Evolutionary conservation across 1,140 invertebrate genomes (phyloP).

Genomic region (Triops longicaudatus): DNA sequence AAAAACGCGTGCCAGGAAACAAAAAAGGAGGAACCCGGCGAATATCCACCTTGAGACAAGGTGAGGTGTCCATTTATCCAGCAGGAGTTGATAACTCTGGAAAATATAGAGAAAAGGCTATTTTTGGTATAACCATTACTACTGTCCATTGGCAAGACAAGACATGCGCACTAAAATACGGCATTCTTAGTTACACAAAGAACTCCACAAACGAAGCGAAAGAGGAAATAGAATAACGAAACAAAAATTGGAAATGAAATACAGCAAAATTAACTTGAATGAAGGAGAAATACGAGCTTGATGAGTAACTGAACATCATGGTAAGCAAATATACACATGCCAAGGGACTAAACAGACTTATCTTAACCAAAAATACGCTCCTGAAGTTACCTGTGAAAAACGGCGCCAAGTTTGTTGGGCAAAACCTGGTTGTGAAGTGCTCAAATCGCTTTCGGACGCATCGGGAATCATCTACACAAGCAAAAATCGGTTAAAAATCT

Average conservation of each 20-base stretch:
- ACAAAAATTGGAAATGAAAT: neutral
- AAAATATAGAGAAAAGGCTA: slow-evolving; percentile 29
- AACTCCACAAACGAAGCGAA: too few relatives aligned
- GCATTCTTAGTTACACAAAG: neutral
- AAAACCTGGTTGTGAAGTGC: neutral
- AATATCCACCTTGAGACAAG: slow-evolving; percentile 45
- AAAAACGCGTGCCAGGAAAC: slow-evolving; percentile 42
- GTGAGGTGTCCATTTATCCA: slow-evolving; percentile 50
- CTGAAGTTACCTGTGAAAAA: neutral
- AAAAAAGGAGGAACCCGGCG: slow-evolving; percentile 40
- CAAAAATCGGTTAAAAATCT: neutral
- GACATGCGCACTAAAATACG: neutral
- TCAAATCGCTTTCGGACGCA: neutral
- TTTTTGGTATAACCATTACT: slow-evolving; percentile 15
- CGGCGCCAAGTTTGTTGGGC: neutral
- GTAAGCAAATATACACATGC: too few relatives aligned
- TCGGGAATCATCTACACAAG: neutral
- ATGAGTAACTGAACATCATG: too few relatives aligned
- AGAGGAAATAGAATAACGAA: neutral
- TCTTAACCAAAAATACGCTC: too few relatives aligned
- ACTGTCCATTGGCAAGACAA: neutral
- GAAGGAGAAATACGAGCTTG: too few relatives aligned
- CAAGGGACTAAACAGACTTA: too few relatives aligned
- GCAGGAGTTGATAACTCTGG: slow-evolving; percentile 45
- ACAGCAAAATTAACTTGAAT: too few relatives aligned